Evolutionary conservation across 2,888 invertebrate genomes (phyloP).

Genomic region (Drosophila siamana): DNA sequence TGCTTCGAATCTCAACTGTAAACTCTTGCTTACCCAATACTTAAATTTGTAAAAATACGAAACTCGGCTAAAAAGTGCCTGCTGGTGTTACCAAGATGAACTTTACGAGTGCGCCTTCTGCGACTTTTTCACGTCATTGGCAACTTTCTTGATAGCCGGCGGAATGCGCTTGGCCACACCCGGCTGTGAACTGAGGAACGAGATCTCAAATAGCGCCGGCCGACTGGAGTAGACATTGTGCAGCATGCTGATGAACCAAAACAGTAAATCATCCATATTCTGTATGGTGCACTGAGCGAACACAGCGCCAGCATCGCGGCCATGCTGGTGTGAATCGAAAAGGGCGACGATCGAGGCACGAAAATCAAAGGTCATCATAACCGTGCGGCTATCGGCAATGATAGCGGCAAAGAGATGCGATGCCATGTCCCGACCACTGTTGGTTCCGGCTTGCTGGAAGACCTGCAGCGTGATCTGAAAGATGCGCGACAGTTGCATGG

Average conservation of each 20-base stretch:
- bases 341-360: slow-evolving; percentile 74
- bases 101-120: slow-evolving; percentile 34
- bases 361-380: slow-evolving; percentile 79
- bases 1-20: neutral
- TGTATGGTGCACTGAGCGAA: slow-evolving; percentile 74
- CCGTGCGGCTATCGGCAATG: slow-evolving; percentile 82
- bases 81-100: neutral
- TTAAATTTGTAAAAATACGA: neutral
- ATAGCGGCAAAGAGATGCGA: slow-evolving; percentile 77
- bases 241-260: slow-evolving; percentile 80
- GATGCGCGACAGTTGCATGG: slow-evolving; percentile 73
- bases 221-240: slow-evolving; percentile 77
- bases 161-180: slow-evolving; percentile 72
- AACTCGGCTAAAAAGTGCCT: slow-evolving; percentile 3
- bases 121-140: slow-evolving; percentile 65
- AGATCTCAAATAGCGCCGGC: slow-evolving; percentile 79
- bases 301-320: slow-evolving; percentile 76
- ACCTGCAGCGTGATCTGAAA: slow-evolving; percentile 77
- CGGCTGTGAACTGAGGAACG: slow-evolving; percentile 77
- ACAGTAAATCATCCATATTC: slow-evolving; percentile 71
- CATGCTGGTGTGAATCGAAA: slow-evolving; percentile 82
- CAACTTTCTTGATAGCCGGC: slow-evolving; percentile 69
- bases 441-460: slow-evolving; percentile 57
- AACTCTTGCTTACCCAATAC: slow-evolving; percentile 17
- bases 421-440: slow-evolving; percentile 33